Conservation (phyloP, 2,888 invertebrate genomes). For the Trypoxylon attenuatum region DNA sequence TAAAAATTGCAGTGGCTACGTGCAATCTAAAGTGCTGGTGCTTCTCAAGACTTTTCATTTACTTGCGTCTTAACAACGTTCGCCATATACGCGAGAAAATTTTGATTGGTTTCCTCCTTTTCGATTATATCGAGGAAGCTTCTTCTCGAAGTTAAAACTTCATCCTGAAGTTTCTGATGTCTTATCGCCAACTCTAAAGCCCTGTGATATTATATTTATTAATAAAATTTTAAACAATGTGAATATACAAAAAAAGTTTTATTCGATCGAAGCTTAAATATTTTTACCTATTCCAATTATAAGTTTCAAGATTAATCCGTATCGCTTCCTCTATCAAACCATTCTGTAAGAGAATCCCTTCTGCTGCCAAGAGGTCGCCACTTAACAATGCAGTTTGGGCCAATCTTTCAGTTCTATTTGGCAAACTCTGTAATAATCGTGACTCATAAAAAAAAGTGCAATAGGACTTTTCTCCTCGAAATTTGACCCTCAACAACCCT, state of each 20-base stretch:
- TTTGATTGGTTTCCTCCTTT: constrained; percentile 78
- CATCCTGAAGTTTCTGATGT: constrained; percentile 83
- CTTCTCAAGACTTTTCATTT: constrained; percentile 7
- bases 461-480: no score
- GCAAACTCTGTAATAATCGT: constrained; percentile 76
- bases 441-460: no score
- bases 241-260: background rate
- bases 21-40: constrained; percentile 1
- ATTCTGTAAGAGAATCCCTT: constrained; percentile 82
- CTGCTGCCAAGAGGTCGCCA: constrained; percentile 83
- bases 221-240: background rate
- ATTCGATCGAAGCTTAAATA: background rate
- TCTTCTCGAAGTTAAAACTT: constrained; percentile 82
- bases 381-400: constrained; percentile 82
- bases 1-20: constrained; percentile 13
- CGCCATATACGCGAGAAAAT: constrained; percentile 65
- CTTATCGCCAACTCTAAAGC: constrained; percentile 85
- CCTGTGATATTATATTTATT: constrained; percentile 72
- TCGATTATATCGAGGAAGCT: constrained; percentile 79
- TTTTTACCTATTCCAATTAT: constrained; percentile 84
- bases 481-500: no score
- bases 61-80: constrained; percentile 35
- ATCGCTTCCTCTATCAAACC: constrained; percentile 83
- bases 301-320: constrained; percentile 82
- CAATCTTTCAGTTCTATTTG: constrained; percentile 77